Conservation (phyloP, 2,797 vertebrate genomes). For the Myoxocephalus aenaeus region DNA sequence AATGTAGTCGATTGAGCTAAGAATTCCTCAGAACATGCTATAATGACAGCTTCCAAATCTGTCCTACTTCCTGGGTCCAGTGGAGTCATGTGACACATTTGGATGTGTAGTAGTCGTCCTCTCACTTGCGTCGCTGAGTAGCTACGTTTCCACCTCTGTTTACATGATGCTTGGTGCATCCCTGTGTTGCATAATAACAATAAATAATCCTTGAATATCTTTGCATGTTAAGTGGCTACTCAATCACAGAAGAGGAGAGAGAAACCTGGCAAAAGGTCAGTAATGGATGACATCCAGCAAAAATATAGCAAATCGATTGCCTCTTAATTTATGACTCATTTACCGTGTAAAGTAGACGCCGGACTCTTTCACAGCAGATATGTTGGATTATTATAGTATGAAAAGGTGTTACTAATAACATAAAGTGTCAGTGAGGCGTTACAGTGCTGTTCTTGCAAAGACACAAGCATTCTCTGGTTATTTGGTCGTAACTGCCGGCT, state of each 20-base stretch:
- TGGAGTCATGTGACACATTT: too few species aligned
- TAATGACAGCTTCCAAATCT: too few species aligned
- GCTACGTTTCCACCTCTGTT: too few species aligned
- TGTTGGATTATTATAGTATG: background rate
- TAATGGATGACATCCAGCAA: background rate
- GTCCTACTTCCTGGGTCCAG: too few species aligned
- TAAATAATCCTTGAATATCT: background rate
- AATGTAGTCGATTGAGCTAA: background rate
- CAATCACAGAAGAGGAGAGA: background rate
- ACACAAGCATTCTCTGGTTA: background rate
- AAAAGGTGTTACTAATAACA: background rate
- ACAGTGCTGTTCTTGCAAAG: background rate
- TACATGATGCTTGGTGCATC: too few species aligned
- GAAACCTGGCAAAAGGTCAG: background rate
- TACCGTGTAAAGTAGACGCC: too few species aligned
- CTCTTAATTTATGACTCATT: too few species aligned
- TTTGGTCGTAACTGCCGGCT: background rate
- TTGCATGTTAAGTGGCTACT: background rate
- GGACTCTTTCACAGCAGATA: background rate
- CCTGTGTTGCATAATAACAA: too few species aligned
- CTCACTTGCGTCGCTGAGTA: too few species aligned
- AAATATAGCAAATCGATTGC: background rate
- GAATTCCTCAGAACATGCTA: too few species aligned
- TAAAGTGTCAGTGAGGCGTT: background rate
- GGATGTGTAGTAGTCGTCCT: background rate